Base-by-base conservation (phyloP, 1,140 invertebrate genomes). In the Gonatopus flavifemur region DNA sequence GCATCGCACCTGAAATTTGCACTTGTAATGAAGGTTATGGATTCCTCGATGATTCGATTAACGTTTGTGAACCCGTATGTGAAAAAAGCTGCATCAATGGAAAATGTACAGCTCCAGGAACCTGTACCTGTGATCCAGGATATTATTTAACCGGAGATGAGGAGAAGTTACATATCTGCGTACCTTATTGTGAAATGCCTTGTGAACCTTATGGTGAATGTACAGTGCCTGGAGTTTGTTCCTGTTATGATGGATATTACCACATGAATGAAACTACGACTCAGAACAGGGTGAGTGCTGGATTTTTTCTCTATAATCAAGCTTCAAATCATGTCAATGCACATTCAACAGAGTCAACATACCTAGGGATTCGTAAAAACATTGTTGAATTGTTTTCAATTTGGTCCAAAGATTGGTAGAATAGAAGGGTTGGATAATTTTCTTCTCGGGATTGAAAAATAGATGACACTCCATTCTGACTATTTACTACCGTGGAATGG, bases 221-320 rank as follows among this genome's bases (percentile, higher is more conserved):
- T 28, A 44, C 50, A 4, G 46, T 52, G 1, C 57, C 68, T 1
- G 57, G 70, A 21, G 28, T 16, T 10, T 78, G 74, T 25, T 37
- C 40, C 1, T 77, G 70, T 20, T 54, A 62, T 9, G 18, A 28
- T 4, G 65, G 66, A 32, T 69, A 59, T 45, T 24, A 12, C 0
- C 13, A 32, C 25, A n/a, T n/a, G n/a, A n/a, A n/a, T n/a, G n/a
- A n/a, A n/a, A n/a, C n/a, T n/a, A n/a, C n/a, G n/a, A n/a, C n/a
- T n/a, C n/a, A n/a, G n/a, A n/a, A n/a, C n/a, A n/a, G n/a, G n/a
- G n/a, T n/a, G n/a, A n/a, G n/a, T n/a, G n/a, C n/a, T n/a, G n/a
- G n/a, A n/a, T n/a, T n/a, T n/a, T n/a, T n/a, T n/a, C n/a, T n/a
- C n/a, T n/a, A n/a, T n/a, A n/a, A n/a, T n/a, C n/a, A n/a, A n/a